These are phyloP conservation scores for Himalopsyche phryganea DNA, from an alignment of 1,140 invertebrate species.

Conservation along the genomic window DNA sequence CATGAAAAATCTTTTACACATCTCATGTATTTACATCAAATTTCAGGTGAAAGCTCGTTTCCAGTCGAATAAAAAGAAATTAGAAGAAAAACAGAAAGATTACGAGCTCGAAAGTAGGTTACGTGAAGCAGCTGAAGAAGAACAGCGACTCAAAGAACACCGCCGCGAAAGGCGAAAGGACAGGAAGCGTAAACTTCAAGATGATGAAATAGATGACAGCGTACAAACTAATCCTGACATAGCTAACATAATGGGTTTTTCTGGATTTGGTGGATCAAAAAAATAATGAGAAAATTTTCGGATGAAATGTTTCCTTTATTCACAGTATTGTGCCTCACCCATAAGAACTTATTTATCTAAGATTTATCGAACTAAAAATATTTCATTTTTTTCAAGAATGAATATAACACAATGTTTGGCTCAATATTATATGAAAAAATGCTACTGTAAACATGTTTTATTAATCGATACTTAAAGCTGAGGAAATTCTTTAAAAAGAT, in stretches of 20 bases:
- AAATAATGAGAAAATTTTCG: too few species aligned
- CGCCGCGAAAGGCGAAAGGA: slow-evolving; percentile 87
- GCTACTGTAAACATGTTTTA: too few species aligned
- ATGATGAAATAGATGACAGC: slow-evolving; percentile 60
- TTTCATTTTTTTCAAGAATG: too few species aligned
- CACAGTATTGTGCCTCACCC: background rate
- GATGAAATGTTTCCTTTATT: too few species aligned
- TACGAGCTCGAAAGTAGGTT: slow-evolving; percentile 91
- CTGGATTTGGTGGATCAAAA: slow-evolving; percentile 90
- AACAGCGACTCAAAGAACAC: slow-evolving; percentile 92
- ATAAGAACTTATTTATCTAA: too few species aligned
- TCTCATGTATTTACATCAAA: too few species aligned
- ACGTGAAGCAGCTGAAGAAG: slow-evolving; percentile 94
- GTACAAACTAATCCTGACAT: slow-evolving; percentile 75
- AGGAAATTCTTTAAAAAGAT: too few species aligned
- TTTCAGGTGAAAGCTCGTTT: slow-evolving; percentile 87
- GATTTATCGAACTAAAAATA: too few species aligned
- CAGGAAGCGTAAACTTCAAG: slow-evolving; percentile 81
- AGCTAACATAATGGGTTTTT: slow-evolving; percentile 95
- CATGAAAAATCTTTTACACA: too few species aligned
- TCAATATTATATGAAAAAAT: too few species aligned
- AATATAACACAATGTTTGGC: too few species aligned
- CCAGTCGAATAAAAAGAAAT: slow-evolving; percentile 89
- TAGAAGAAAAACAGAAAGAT: slow-evolving; percentile 94
- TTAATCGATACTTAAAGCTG: too few species aligned